Percentiles rank a stretch among this genome's conserved stretches.
phyloP scores from a whole-genome alignment of 2,797 vertebrate species.

The Scleropages formosus region DNA sequence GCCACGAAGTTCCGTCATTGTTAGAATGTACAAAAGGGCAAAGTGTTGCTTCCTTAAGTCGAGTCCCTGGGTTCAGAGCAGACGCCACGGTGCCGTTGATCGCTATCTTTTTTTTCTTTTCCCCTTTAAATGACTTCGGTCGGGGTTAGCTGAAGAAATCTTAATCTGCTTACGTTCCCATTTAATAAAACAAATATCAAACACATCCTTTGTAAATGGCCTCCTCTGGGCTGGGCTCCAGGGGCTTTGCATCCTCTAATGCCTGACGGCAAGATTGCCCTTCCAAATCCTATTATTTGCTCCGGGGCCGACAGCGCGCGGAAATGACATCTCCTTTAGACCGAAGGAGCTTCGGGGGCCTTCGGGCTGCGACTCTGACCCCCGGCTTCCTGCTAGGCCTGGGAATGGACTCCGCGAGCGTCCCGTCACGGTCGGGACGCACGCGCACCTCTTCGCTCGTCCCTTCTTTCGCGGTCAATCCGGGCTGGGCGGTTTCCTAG shows the following conservation, averaged over 20 bases:
- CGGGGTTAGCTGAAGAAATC: constrained; percentile 63
- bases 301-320: constrained; percentile 69
- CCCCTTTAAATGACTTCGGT: constrained; percentile 54
- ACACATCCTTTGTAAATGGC: constrained; percentile 38
- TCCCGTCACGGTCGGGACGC: no score
- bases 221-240: constrained; percentile 44
- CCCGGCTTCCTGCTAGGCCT: constrained; percentile 64
- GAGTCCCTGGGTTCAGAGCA: background rate
- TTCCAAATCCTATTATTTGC: constrained; percentile 75
- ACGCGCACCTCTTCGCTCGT: no score
- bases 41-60: constrained; percentile 8
- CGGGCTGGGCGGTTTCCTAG: background rate
- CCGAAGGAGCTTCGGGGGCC: constrained; percentile 57
- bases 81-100: background rate
- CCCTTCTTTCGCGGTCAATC: no score
- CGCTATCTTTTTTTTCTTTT: constrained; percentile 18
- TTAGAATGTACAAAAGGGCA: background rate
- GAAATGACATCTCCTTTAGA: constrained; percentile 75
- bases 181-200: constrained; percentile 62
- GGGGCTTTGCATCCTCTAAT: constrained; percentile 68
- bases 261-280: constrained; percentile 72
- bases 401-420: constrained; percentile 66
- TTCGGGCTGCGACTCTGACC: constrained; percentile 63
- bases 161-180: constrained; percentile 66
- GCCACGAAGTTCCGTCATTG: background rate